Evolutionary conservation across 2,113 vertebrate genomes (phyloP), one percentile per base, ranked within the genome.

Genomic region (Plecotus auritus): DNA sequence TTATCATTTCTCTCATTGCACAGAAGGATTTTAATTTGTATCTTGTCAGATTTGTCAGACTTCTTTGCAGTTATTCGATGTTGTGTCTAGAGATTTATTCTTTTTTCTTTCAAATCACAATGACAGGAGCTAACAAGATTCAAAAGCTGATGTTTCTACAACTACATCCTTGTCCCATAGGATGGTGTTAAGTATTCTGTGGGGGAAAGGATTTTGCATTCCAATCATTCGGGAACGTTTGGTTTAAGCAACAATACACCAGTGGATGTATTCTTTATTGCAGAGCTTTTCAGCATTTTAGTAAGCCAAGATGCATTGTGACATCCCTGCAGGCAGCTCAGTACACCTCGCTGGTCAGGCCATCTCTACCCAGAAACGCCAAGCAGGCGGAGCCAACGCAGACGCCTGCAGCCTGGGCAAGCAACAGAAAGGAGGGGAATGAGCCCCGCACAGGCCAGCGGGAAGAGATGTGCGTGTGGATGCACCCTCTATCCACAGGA

Each of bases 11-110:
- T 90, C 69, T 78, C 70, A 42, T 4, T 64, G 26, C 35, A 90
- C 32, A 66, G 54, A 66, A 95, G 83, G 70, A 66, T 78, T 97
- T 88, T 94, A 95, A 95, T 97, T 93, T 94, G 47, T 51, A 96
- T 54, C 47, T 61, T 95, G 88, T 92, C 88, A 88, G 47, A 95
- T 72, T 59, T 93, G n/a, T 69, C 80, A 91, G 45, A 54, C 6
- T 40, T 81, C 82, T 95, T 95, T 90, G 70, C 9, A 91, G 45
- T 89, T 90, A 91, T 37, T 92, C 35, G 16, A 95, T 85, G 83
- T 59, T 73, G 0, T 72, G 40, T 85, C 81, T 47, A 84, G 49
- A 89, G 61, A 91, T 80, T 35, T 66, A 70, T 73, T 91, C 76
- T 82, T 86, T 85, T 61, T 67, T 81, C 51, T 86, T 93, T 92